Conservation (phyloP, 2,113 vertebrate species). For the Naja naja region DNA sequence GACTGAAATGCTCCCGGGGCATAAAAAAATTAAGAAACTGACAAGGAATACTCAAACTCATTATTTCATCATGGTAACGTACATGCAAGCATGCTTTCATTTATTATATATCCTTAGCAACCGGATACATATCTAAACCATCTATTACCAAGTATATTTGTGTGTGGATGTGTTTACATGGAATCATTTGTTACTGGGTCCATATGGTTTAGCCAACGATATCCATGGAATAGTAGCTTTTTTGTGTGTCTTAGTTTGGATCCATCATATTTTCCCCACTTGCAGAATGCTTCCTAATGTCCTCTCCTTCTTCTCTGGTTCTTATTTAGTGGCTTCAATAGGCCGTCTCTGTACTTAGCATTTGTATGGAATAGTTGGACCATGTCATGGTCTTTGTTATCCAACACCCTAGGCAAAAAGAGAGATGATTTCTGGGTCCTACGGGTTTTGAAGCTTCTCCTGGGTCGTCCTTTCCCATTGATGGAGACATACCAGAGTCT, state of each 20-base stretch:
- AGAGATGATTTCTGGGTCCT: conserved; percentile 95
- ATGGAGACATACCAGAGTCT: conserved; percentile 95
- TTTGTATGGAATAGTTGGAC: conserved; percentile 70
- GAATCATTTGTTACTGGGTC: not conserved
- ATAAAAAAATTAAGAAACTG: not conserved
- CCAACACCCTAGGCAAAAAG: conserved; percentile 92
- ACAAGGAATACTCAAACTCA: conserved; percentile 28
- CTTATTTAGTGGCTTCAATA: conserved; percentile 25
- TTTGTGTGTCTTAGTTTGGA: not conserved
- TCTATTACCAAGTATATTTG: conserved; percentile 37
- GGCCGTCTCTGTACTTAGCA: conserved; percentile 55
- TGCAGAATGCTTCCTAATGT: not conserved
- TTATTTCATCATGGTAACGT: conserved; percentile 42
- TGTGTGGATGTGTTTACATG: not conserved
- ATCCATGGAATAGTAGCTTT: conserved; percentile 15
- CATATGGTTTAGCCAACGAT: not conserved
- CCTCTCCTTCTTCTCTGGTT: conserved; percentile 65
- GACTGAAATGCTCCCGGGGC: not conserved
- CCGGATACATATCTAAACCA: conserved; percentile 43
- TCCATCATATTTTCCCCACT: not conserved
- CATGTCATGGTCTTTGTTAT: conserved; percentile 89
- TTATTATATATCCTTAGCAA: conserved; percentile 36
- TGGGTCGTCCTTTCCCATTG: conserved; percentile 93
- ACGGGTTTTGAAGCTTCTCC: conserved; percentile 89
- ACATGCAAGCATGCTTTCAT: conserved; percentile 35